Percentiles rank a stretch among this genome's conserved stretches.
phyloP scores from a whole-genome alignment of 2,113 vertebrate species.

The Plecturocebus donacophilus region DNA sequence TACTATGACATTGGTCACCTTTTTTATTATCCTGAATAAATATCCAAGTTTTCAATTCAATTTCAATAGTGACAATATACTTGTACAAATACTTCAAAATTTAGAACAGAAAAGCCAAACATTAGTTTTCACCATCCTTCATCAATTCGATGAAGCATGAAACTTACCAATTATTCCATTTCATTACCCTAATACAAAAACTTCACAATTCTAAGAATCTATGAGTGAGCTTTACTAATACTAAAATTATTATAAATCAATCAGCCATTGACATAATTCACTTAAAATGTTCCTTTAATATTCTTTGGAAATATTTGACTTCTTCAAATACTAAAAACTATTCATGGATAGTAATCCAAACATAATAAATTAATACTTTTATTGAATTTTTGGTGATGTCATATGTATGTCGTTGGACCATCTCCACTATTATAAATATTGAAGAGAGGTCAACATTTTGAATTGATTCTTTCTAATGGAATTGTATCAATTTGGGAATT shows the following conservation, averaged over 20 bases:
- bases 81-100: slow-evolving; percentile 21
- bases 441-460: background rate
- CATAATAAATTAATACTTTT: background rate
- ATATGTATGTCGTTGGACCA: background rate
- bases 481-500: background rate
- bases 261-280: background rate
- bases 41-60: background rate
- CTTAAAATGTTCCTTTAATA: background rate
- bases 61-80: background rate
- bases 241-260: background rate
- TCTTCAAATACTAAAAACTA: background rate
- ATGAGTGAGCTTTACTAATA: background rate
- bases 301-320: slow-evolving; percentile 14
- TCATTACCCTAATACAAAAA: slow-evolving; percentile 22
- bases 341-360: background rate
- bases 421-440: background rate
- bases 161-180: background rate
- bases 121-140: background rate
- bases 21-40: background rate
- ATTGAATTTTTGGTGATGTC: background rate
- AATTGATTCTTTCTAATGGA: background rate
- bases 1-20: background rate
- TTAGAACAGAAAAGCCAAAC: background rate
- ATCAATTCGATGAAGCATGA: background rate
- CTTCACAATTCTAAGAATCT: background rate